These are phyloP conservation scores for Scaptodrosophila latifasciaeformis DNA, from an alignment of 2,888 invertebrate species.

Conservation along the genomic window DNA sequence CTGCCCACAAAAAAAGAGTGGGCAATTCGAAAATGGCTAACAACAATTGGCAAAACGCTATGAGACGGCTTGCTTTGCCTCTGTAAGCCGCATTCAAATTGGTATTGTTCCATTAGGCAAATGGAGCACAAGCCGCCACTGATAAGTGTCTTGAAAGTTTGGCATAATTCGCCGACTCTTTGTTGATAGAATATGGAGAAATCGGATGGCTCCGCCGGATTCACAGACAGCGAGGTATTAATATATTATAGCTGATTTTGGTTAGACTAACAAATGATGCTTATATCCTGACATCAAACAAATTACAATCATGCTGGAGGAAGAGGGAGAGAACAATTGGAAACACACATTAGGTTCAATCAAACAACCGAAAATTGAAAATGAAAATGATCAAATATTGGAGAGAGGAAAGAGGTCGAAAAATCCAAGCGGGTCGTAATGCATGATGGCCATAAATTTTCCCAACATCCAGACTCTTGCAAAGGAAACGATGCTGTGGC, in stretches of 20 bases:
- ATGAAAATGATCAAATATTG: slow-evolving; percentile 49
- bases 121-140: too few relatives aligned
- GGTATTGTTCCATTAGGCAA: slow-evolving; percentile 52
- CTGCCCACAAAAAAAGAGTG: too few relatives aligned
- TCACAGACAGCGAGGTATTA: too few relatives aligned
- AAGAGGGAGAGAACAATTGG: slow-evolving; percentile 42
- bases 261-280: background rate
- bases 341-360: slow-evolving; percentile 63
- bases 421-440: slow-evolving; percentile 42
- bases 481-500: background rate
- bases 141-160: too few relatives aligned
- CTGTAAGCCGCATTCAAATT: background rate
- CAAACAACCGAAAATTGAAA: slow-evolving; percentile 65
- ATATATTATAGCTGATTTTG: too few relatives aligned
- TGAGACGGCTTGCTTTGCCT: too few relatives aligned
- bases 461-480: slow-evolving; percentile 30
- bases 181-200: too few relatives aligned
- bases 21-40: too few relatives aligned
- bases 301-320: slow-evolving; percentile 52
- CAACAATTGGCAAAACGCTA: background rate
- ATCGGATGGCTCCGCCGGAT: too few relatives aligned
- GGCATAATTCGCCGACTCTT: too few relatives aligned
- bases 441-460: slow-evolving; percentile 59
- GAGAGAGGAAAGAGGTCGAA: background rate
- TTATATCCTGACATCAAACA: slow-evolving; percentile 45